phyloP scores from a whole-genome alignment of 2,113 vertebrate genomes.

The Rhizomys pruinosus region DNA sequence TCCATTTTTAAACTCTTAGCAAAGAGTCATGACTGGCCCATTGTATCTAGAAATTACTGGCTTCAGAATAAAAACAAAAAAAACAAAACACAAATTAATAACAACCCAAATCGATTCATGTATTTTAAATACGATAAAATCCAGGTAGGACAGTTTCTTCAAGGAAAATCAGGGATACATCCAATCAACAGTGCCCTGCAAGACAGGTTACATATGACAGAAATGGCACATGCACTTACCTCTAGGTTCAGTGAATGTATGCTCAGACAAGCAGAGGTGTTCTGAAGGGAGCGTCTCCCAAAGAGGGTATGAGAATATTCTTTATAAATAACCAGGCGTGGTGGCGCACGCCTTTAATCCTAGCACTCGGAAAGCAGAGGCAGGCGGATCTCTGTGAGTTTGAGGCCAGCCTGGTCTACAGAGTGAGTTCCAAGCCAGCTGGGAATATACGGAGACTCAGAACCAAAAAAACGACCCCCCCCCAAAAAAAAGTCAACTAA shows the following conservation, averaged over 20 bases:
- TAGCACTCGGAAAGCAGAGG: no score
- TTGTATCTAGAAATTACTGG: background rate
- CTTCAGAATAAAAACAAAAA: constrained; percentile 8
- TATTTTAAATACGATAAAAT: constrained; percentile 43
- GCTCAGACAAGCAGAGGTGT: background rate
- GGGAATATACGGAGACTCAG: no score
- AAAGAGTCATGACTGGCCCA: background rate
- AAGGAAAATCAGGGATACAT: background rate
- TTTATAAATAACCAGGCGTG: no score
- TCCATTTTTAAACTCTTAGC: background rate
- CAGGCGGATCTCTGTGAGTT: no score
- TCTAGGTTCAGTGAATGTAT: background rate
- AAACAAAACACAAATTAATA: background rate
- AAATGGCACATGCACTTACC: background rate
- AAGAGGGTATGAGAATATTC: background rate
- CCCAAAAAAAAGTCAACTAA: background rate
- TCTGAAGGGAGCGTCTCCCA: background rate
- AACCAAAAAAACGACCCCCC: no score
- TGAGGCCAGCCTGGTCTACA: no score
- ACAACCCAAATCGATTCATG: background rate
- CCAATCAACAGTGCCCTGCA: background rate
- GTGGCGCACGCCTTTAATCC: no score
- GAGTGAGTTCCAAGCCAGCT: no score
- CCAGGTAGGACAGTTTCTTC: background rate
- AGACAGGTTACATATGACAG: background rate